These are phyloP conservation scores for Xenus cinereus DNA, from an alignment of 2,113 vertebrate species.

Conservation along the genomic window DNA sequence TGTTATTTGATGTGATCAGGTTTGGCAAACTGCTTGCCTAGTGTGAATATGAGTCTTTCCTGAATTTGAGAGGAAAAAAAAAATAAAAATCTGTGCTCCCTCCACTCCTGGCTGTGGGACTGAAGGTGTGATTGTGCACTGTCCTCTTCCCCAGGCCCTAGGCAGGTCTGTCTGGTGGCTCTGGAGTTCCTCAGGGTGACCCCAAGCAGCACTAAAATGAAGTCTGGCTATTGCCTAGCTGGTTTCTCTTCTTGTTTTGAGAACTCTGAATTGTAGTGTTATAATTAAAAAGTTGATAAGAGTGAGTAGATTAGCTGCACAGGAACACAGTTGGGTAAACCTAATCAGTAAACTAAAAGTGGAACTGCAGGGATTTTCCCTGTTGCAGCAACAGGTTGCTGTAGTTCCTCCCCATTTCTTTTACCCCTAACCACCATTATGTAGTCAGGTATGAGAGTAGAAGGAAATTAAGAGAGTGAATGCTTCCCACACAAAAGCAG, in stretches of 20 bases:
- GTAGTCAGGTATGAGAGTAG: background rate
- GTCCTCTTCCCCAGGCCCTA: background rate
- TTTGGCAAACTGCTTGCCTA: background rate
- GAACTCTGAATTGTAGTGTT: background rate
- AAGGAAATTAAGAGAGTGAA: background rate
- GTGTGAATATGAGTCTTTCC: background rate
- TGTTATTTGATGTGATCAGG: background rate
- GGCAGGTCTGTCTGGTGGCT: background rate
- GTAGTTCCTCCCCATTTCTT: background rate
- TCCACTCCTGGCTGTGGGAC: background rate
- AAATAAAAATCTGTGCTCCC: background rate
- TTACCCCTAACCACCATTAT: background rate
- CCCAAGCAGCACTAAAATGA: background rate
- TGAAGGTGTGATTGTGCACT: background rate
- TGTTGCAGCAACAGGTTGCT: background rate
- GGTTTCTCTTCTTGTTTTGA: background rate
- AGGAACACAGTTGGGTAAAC: background rate
- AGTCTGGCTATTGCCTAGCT: background rate
- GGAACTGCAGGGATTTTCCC: background rate
- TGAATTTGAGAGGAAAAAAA: background rate
- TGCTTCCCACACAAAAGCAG: background rate
- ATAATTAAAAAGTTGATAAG: background rate
- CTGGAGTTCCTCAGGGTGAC: background rate
- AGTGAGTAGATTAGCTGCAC: background rate
- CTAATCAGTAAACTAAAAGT: background rate